A percentile compares a stretch with the other conserved stretches of the same genome.
Evolutionary conservation across 1,140 invertebrate genomes (phyloP).

Genomic region (Drosophila kikkawai): DNA sequence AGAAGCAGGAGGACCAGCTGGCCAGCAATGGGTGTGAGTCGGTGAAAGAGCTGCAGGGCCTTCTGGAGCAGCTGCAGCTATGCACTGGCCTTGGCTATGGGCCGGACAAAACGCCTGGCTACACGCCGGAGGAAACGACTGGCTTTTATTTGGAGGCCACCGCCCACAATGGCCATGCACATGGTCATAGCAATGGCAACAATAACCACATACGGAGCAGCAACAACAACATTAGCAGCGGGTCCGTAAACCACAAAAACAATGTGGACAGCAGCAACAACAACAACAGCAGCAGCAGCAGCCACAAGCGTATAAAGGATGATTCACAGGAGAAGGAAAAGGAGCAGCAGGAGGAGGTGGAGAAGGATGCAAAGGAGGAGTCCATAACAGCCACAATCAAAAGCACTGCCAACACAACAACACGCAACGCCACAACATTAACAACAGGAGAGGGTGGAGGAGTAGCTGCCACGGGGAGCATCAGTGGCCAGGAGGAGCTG

Average conservation of each 20-base stretch:
- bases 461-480: conserved; percentile 23
- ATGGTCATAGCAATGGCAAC: conserved; percentile 48
- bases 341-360: background rate
- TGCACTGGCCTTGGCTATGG: conserved; percentile 48
- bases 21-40: conserved; percentile 52
- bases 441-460: conserved; percentile 6
- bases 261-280: conserved; percentile 37
- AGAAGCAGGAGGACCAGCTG: conserved; percentile 23
- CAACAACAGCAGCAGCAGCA: conserved; percentile 41
- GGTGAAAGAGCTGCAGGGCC: conserved; percentile 33
- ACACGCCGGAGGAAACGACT: background rate
- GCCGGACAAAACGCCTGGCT: background rate
- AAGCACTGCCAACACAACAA: conserved; percentile 70
- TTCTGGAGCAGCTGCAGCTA: conserved; percentile 60
- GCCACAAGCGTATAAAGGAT: conserved; percentile 1
- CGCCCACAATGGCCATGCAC: conserved; percentile 59
- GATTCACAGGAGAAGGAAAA: background rate
- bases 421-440: conserved; percentile 46
- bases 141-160: background rate
- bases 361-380: background rate
- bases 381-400: conserved; percentile 49
- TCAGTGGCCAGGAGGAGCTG: conserved; percentile 4
- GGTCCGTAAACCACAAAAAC: conserved; percentile 25
- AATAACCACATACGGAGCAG: conserved; percentile 68
- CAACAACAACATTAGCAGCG: conserved; percentile 48